phyloP scores from a whole-genome alignment of 2,888 invertebrate species.

The Lumbricus terrestris region DNA sequence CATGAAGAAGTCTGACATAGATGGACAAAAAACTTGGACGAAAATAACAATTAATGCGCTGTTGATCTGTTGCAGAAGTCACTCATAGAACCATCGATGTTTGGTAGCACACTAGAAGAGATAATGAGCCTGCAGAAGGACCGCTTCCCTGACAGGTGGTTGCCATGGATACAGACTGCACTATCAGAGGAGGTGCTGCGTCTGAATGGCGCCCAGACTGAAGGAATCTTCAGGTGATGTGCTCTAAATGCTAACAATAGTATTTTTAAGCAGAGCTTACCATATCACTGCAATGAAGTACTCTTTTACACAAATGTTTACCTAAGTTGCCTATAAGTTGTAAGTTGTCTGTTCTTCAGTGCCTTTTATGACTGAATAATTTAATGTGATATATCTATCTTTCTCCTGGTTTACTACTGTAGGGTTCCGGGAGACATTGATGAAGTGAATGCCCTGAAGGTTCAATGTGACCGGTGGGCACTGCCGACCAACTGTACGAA shows the following conservation, averaged over 20 bases:
- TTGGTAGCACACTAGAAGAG: conserved; percentile 88
- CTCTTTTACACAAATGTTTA: neutral
- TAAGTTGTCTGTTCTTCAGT: too few species aligned
- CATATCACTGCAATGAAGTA: neutral
- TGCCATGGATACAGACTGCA: conserved; percentile 95
- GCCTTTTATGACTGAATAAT: neutral
- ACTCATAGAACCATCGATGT: conserved; percentile 94
- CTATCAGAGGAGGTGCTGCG: conserved; percentile 85
- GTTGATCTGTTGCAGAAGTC: conserved; percentile 70
- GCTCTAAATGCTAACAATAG: neutral
- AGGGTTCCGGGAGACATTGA: conserved; percentile 92
- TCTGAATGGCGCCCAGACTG: conserved; percentile 85
- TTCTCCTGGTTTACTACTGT: conserved; percentile 17
- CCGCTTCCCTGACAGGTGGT: conserved; percentile 79
- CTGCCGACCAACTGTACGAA: conserved; percentile 67
- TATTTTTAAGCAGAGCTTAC: neutral
- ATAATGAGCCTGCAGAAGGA: conserved; percentile 89
- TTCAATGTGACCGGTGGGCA: conserved; percentile 88
- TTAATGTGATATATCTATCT: neutral
- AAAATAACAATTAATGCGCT: neutral
- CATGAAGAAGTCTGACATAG: neutral
- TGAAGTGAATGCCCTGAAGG: conserved; percentile 84
- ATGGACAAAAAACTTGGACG: neutral
- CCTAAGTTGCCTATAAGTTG: too few species aligned
- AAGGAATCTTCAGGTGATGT: conserved; percentile 78